Evolutionary conservation across 2,888 invertebrate species (phyloP), one percentile per base, ranked within the genome.

Genomic region (Seira ritae): DNA sequence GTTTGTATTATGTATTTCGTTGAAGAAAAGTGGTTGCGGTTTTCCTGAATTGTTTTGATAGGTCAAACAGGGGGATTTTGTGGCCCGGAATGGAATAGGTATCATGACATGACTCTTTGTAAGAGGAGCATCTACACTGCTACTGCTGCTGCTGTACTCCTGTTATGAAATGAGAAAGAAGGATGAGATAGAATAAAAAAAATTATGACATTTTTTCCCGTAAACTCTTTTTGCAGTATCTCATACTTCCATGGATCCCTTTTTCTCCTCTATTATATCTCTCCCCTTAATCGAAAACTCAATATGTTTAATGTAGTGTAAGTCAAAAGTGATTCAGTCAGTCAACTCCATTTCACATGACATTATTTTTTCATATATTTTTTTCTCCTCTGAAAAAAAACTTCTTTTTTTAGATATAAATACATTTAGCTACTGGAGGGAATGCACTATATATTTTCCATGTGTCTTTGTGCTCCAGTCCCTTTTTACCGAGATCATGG

Each of bases 301-400:
- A 68, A 75, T 69, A 75, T 84, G 84, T 72, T 84, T 81, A 84
- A 86, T 82, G 84, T 77, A 80, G 78, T 83, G 83, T 73, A 74
- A 83, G 68, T 74, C 77, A 78, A 83, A 77, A 83, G 73, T 78
- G 83, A 83, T 83, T 78, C 78, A 83, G 83, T 83, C 83, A 83
- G 83, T 83, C 83, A 83, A 83, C 73, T 83, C 76, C 74, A 74
- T 78, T 83, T 83, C 70, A 55, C 74, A 77, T 83, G 73, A 70
- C 74, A 74, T 73, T 78, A 73, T 78, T 65, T 74, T 70, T 82
- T 81, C 67, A 80, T 50, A n/a, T 50, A 50, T 50, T 50, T 50
- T 50, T 50, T 50, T 50, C 75, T 71, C 71, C 46, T 60, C 23
- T 68, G 37, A 67, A 22, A 71, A 76, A 80, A 76, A 71, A 62